Percentiles rank a stretch among this genome's conserved stretches.
Evolutionary conservation across 2,113 vertebrate species (phyloP).

Genomic region (Myanophis thanlyinensis): DNA sequence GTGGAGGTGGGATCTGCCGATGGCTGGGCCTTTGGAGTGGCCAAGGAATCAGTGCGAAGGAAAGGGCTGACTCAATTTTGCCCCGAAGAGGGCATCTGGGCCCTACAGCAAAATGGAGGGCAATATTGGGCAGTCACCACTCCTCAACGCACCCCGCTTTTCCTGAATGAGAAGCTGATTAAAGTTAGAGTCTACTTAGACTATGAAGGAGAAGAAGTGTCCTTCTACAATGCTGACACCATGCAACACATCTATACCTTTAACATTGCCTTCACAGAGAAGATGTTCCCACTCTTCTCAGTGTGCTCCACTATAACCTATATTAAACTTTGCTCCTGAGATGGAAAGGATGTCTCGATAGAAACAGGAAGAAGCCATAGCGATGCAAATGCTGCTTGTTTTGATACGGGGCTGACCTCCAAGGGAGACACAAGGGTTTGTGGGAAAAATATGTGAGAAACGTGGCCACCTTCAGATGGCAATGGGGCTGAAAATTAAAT

Average conservation of each 20-base stretch:
- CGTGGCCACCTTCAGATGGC: not conserved
- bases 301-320: constrained; percentile 70
- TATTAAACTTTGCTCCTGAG: constrained; percentile 54
- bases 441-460: not conserved
- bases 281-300: constrained; percentile 71
- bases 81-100: constrained; percentile 75
- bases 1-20: constrained; percentile 77
- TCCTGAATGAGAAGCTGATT: constrained; percentile 38
- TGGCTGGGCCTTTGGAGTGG: constrained; percentile 88
- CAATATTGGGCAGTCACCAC: constrained; percentile 74
- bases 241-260: constrained; percentile 77
- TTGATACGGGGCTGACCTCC: not conserved
- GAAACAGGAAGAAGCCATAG: not conserved
- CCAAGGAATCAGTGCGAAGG: constrained; percentile 75
- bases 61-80: constrained; percentile 73
- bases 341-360: accelerated
- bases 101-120: constrained; percentile 64
- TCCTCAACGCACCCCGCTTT: constrained; percentile 62
- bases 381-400: not conserved
- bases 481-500: not conserved
- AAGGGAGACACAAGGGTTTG: not conserved
- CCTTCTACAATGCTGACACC: constrained; percentile 69
- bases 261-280: constrained; percentile 69
- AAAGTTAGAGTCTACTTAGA: constrained; percentile 70
- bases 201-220: constrained; percentile 71